These are phyloP conservation scores for Huso huso DNA, from an alignment of 2,797 vertebrate genomes.

Conservation along the genomic window DNA sequence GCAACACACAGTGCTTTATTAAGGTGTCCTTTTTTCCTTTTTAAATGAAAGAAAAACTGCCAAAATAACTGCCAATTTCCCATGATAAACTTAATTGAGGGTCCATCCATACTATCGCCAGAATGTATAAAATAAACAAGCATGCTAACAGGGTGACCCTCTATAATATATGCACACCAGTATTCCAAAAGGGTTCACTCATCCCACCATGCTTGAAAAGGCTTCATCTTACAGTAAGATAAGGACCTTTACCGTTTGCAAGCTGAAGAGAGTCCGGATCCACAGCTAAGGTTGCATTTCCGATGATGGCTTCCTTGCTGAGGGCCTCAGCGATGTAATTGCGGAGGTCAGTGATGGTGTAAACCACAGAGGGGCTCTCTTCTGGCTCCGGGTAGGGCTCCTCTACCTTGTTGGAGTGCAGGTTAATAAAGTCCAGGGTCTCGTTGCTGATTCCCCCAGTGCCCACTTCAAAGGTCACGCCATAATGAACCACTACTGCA, in stretches of 20 bases:
- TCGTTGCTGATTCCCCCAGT: conserved; percentile 62
- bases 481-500: conserved; percentile 67
- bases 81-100: too few relatives aligned
- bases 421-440: conserved; percentile 78
- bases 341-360: conserved; percentile 66
- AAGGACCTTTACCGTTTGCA: conserved; percentile 58
- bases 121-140: too few relatives aligned
- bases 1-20: too few relatives aligned
- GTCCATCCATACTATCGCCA: too few relatives aligned
- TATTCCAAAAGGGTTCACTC: too few relatives aligned
- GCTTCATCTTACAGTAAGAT: too few relatives aligned
- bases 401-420: conserved; percentile 86
- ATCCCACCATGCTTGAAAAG: too few relatives aligned
- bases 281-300: conserved; percentile 59
- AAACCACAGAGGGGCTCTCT: conserved; percentile 62
- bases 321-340: conserved; percentile 61
- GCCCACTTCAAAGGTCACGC: conserved; percentile 72
- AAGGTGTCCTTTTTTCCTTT: too few relatives aligned
- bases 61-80: too few relatives aligned
- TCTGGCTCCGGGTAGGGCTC: conserved; percentile 62
- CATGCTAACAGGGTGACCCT: not conserved
- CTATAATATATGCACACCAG: conserved; percentile 4
- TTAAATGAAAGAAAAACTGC: too few relatives aligned
- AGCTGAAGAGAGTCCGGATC: conserved; percentile 58
- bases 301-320: conserved; percentile 61